A percentile compares a stretch with the other conserved stretches of the same genome.
phyloP scores from a whole-genome alignment of 2,797 vertebrate species.

The Anguilla marmorata region DNA sequence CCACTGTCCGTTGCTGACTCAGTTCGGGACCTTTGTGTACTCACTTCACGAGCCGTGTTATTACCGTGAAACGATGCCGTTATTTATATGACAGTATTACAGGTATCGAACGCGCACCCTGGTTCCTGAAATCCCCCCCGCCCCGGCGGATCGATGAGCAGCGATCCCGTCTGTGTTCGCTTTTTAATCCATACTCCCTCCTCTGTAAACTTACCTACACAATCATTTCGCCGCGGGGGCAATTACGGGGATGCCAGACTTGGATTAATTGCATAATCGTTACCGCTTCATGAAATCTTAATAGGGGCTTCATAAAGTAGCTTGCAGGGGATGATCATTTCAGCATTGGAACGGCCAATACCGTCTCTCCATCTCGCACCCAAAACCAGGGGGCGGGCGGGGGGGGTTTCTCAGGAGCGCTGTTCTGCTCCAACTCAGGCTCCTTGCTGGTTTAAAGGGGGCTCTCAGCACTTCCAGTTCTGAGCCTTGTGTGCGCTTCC shows the following conservation, averaged over 20 bases:
- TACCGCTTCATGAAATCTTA: slow-evolving; percentile 70
- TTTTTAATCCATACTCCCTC: slow-evolving; percentile 65
- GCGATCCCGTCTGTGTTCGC: slow-evolving; percentile 54
- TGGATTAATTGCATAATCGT: slow-evolving; percentile 66
- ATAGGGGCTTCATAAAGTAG: slow-evolving; percentile 57
- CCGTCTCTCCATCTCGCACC: slow-evolving; percentile 56
- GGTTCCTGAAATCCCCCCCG: slow-evolving; percentile 44
- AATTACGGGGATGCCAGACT: slow-evolving; percentile 57
- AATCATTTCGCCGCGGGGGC: slow-evolving; percentile 45
- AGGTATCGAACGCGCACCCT: slow-evolving; percentile 54
- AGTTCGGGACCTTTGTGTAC: slow-evolving; percentile 33
- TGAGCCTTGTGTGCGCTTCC: neutral
- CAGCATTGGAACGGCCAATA: slow-evolving; percentile 47
- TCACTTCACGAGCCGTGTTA: slow-evolving; percentile 45
- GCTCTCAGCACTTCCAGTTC: neutral
- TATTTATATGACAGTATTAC: slow-evolving; percentile 71
- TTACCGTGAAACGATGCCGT: slow-evolving; percentile 54
- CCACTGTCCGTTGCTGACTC: slow-evolving; percentile 32
- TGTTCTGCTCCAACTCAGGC: neutral
- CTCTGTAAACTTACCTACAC: slow-evolving; percentile 51
- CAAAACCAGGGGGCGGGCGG: slow-evolving; percentile 22
- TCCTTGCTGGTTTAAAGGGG: neutral
- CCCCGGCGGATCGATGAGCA: slow-evolving; percentile 60
- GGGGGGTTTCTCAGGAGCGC: neutral
- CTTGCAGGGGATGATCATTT: slow-evolving; percentile 47